Conservation (phyloP, 2,888 invertebrate species). For the Branchellion lobata region DNA sequence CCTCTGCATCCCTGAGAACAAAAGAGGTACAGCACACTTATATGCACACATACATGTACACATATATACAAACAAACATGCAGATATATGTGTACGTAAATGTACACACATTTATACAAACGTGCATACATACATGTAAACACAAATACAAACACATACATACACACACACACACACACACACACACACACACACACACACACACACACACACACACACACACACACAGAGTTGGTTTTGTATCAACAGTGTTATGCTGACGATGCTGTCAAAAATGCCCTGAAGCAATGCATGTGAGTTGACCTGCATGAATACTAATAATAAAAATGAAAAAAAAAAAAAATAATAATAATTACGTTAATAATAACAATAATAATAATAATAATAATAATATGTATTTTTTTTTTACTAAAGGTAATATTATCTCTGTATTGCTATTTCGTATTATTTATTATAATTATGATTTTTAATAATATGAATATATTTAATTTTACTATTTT, state of each 20-base stretch:
- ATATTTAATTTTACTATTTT: too few species aligned
- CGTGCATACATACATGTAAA: slow-evolving; percentile 4
- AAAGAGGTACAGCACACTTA: not conserved
- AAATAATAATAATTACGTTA: too few species aligned
- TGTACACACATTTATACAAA: slow-evolving; percentile 4
- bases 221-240: not conserved
- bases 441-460: too few species aligned
- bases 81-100: slow-evolving; percentile 11
- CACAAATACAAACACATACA: slow-evolving; percentile 13
- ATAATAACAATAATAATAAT: too few species aligned
- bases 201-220: not conserved
- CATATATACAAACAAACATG: slow-evolving; percentile 8
- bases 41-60: not conserved
- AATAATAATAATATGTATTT: too few species aligned
- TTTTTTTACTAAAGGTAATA: too few species aligned
- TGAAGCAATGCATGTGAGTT: not conserved
- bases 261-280: not conserved
- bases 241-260: not conserved
- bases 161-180: slow-evolving; percentile 25
- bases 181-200: slow-evolving; percentile 5
- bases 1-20: slow-evolving; percentile 6
- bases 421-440: too few species aligned
- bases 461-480: too few species aligned
- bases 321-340: too few species aligned
- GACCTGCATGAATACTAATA: not conserved